Percentiles rank a stretch among this genome's conserved stretches.
Conservation (phyloP, 2,113 vertebrate species). For the Pollachius pollachius region DNA sequence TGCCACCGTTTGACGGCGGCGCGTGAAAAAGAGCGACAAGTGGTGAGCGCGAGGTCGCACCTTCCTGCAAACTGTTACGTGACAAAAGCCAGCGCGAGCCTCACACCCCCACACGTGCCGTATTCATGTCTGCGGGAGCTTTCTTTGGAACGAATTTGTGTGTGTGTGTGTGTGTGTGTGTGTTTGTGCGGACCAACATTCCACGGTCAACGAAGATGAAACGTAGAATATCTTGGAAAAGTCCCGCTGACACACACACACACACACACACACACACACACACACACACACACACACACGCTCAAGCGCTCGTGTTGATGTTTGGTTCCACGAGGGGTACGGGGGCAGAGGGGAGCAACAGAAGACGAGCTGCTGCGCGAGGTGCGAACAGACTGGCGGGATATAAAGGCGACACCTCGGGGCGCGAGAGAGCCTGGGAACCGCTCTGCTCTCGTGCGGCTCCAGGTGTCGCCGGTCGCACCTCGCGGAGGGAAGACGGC, state of each 20-base stretch:
- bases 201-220: too few relatives aligned
- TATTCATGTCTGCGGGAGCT: not conserved
- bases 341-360: too few relatives aligned
- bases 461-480: conserved; percentile 51
- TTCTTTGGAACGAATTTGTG: not conserved
- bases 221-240: too few relatives aligned
- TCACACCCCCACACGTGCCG: conserved; percentile 34
- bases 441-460: conserved; percentile 1
- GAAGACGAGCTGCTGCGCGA: not conserved
- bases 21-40: conserved; percentile 21
- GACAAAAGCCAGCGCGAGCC: conserved; percentile 24
- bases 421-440: conserved; percentile 35
- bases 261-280: too few relatives aligned
- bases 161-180: not conserved
- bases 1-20: conserved; percentile 6
- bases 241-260: too few relatives aligned
- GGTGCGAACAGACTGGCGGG: conserved; percentile 48
- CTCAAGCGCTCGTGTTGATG: too few relatives aligned
- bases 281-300: too few relatives aligned
- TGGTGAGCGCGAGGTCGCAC: not conserved
- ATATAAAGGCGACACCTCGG: conserved; percentile 21
- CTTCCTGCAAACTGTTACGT: conserved; percentile 30
- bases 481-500: conserved; percentile 27
- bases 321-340: too few relatives aligned
- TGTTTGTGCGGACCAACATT: too few relatives aligned